phyloP scores from a whole-genome alignment of 1,140 invertebrate species.

The Meteorus sp. region DNA sequence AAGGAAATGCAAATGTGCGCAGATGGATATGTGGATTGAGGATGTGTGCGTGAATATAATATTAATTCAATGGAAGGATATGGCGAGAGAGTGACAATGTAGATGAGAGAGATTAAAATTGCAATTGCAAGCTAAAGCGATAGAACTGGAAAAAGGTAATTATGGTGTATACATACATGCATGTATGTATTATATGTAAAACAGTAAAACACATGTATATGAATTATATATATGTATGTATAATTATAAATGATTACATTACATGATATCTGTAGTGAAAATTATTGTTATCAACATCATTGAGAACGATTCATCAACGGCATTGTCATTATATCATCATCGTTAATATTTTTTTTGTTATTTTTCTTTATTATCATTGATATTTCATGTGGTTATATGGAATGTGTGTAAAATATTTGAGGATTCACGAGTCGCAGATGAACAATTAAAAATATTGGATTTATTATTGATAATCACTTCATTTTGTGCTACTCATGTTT shows the following conservation, averaged over 20 bases:
- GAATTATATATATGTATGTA: conserved; percentile 53
- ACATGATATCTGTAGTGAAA: conserved; percentile 45
- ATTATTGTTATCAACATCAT: conserved; percentile 49
- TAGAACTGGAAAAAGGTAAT: conserved; percentile 18
- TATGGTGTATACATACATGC: conserved; percentile 48
- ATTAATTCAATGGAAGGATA: conserved; percentile 10
- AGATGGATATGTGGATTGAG: conserved; percentile 18
- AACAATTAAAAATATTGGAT: too few relatives aligned
- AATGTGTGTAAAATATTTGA: conserved; percentile 45
- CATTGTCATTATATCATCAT: conserved; percentile 52
- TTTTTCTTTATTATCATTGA: conserved; percentile 29
- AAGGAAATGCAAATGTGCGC: neutral
- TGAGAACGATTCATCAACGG: conserved; percentile 12
- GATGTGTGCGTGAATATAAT: conserved; percentile 29
- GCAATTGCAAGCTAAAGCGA: conserved; percentile 12
- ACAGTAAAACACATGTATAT: conserved; percentile 43
- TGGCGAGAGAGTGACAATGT: conserved; percentile 1
- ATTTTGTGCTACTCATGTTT: too few relatives aligned
- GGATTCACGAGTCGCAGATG: too few relatives aligned
- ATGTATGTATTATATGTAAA: conserved; percentile 48
- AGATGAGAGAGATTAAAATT: conserved; percentile 3
- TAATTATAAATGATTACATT: conserved; percentile 49
- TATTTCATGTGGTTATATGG: conserved; percentile 17
- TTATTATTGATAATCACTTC: too few relatives aligned
- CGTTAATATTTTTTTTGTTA: conserved; percentile 43